Percentiles rank a stretch among this genome's conserved stretches.
Evolutionary conservation across 2,797 vertebrate species (phyloP).

Genomic region (Anguilla obscura): DNA sequence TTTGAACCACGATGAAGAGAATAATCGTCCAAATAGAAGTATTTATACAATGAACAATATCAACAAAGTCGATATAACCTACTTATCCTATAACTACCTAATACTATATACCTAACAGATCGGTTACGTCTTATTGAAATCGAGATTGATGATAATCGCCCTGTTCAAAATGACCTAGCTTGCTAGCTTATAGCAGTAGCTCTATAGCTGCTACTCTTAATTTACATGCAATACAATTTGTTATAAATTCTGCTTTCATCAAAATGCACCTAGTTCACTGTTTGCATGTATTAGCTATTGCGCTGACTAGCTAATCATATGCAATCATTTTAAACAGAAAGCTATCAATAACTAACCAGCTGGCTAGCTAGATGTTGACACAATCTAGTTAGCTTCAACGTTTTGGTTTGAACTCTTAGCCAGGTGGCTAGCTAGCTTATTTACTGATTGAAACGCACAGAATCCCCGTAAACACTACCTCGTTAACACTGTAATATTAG

Average conservation of each 20-base stretch:
- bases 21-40: slow-evolving; percentile 21
- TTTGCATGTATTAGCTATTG: neutral
- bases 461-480: slow-evolving; percentile 1
- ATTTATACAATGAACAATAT: neutral
- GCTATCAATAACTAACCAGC: neutral
- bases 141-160: neutral
- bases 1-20: slow-evolving; percentile 70
- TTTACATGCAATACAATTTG: neutral
- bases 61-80: neutral
- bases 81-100: neutral
- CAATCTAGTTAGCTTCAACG: neutral
- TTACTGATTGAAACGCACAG: neutral
- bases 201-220: neutral
- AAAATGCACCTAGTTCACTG: neutral
- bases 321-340: neutral
- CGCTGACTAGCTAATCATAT: neutral
- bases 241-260: neutral
- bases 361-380: neutral
- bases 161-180: slow-evolving; percentile 10
- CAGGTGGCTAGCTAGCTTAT: neutral
- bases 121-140: neutral
- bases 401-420: neutral
- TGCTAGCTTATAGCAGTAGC: neutral
- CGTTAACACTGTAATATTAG: neutral
- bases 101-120: neutral